Base-by-base conservation (phyloP, 2,888 invertebrate species). In the Dicycla oo region DNA sequence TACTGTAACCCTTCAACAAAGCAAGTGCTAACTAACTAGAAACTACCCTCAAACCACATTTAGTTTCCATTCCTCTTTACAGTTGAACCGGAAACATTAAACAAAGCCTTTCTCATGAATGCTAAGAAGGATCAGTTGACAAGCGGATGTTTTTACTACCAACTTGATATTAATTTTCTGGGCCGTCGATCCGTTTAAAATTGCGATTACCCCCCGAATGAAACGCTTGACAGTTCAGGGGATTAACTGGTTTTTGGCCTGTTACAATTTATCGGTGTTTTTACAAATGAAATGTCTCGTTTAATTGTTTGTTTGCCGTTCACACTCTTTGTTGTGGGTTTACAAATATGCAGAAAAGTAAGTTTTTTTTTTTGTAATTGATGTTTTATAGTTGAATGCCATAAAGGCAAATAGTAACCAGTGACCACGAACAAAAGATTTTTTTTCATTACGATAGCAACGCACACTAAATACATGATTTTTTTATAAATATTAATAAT, bases 151-250 rank as follows among this genome's bases (percentile, higher is more conserved):
- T 68, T 78, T 49, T 62, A 67, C 68, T 67, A 69, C 69, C 70
- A 82, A 84, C 78, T 83, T 84, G 80, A 85, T 82, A 85, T 87
- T 86, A 86, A 89, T 90, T 89, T 88, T 89, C 86, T 84, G 76
- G 78, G 69, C 69, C 85, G 82, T 47, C 80, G 86, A 77, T 57
- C 83, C 84, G 78, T 78, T 75, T 67, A 71, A 75, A 75, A 81
- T 84, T 73, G 69, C 73, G 75, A 81, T 81, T 80, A 73, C 62
- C 57, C 67, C 15, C 78, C 83, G 79, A 69, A 72, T 80, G 72
- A 73, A 67, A 66, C 69, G 71, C 61, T 74, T 60, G 64, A 64
- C 78, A 74, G 58, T 69, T 61, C 61, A n/a, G 47, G 57, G 73
- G 73, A 79, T 82, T 82, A 83, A 82, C 65, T 71, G 68, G 71